phyloP scores from a whole-genome alignment of 2,797 vertebrate species.

The Propithecus deckenii region DNA sequence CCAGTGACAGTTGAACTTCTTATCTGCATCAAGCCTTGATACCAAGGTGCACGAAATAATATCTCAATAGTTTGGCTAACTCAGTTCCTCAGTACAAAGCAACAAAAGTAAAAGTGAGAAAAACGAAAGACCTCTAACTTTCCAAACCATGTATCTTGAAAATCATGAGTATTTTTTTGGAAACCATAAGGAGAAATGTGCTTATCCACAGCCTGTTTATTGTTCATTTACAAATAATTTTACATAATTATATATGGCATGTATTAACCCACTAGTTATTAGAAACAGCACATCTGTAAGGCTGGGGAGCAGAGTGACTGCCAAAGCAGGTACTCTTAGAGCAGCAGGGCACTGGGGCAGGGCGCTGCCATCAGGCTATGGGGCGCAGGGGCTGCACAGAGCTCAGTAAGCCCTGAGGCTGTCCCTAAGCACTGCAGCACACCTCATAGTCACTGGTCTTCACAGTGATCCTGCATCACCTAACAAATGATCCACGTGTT shows the following conservation, averaged over 20 bases:
- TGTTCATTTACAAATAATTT: not conserved
- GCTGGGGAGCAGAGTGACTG: not conserved
- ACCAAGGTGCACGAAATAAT: not conserved
- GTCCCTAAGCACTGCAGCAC: accelerated
- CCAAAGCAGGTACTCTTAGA: not conserved
- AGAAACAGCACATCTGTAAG: not conserved
- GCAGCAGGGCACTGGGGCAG: not conserved
- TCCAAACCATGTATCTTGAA: not conserved
- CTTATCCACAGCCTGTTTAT: not conserved
- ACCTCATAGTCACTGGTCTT: not conserved
- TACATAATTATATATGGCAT: not conserved
- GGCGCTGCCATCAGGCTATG: accelerated
- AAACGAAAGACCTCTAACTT: not conserved
- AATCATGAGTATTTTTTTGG: not conserved
- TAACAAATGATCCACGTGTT: not conserved
- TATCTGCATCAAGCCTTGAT: not conserved
- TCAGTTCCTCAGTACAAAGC: not conserved
- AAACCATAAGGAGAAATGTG: not conserved
- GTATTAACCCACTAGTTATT: not conserved
- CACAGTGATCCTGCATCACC: not conserved
- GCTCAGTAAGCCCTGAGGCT: no score
- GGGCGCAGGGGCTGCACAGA: accelerated
- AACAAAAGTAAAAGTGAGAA: not conserved
- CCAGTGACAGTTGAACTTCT: not conserved
- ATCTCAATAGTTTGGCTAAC: not conserved